phyloP scores from a whole-genome alignment of 2,888 invertebrate genomes.

The Dorcus parallelipipedus region DNA sequence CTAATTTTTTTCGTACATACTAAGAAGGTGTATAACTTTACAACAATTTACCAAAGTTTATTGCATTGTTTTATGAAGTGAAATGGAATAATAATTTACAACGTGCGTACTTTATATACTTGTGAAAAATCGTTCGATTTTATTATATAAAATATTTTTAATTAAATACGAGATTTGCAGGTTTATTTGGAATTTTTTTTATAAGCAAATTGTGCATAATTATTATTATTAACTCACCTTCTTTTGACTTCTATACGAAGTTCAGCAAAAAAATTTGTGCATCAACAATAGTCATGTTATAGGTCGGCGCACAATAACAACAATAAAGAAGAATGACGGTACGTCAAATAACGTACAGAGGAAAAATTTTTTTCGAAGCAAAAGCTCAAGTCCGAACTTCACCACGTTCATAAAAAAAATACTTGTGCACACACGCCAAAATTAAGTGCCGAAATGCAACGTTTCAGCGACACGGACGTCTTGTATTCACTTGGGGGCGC shows the following conservation, averaged over 20 bases:
- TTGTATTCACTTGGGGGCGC: conserved; percentile 16
- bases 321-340: background rate
- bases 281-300: background rate
- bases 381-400: background rate
- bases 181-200: no score
- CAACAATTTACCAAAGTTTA: no score
- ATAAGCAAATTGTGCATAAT: background rate
- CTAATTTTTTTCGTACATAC: no score
- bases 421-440: background rate
- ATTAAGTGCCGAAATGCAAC: background rate
- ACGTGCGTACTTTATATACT: no score
- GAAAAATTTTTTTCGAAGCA: background rate
- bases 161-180: no score
- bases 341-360: background rate
- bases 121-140: no score
- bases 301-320: background rate
- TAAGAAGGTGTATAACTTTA: no score
- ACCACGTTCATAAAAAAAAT: background rate
- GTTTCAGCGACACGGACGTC: background rate
- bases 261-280: background rate
- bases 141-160: no score
- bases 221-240: background rate
- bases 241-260: no score
- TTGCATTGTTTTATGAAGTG: no score
- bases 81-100: no score